Conservation (phyloP, 2,113 vertebrate genomes). For the Tragelaphus strepsiceros region DNA sequence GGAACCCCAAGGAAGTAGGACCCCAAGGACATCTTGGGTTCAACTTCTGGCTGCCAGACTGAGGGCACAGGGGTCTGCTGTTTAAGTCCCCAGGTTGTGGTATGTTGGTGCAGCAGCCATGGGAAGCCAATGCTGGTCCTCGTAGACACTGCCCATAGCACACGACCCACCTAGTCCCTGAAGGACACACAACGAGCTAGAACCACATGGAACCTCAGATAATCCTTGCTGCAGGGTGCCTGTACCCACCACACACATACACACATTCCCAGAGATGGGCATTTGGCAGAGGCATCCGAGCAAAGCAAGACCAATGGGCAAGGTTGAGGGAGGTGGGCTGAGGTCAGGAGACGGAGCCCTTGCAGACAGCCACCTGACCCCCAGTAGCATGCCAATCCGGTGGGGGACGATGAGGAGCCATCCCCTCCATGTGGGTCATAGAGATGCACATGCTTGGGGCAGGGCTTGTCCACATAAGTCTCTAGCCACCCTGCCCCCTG, state of each 20-base stretch:
- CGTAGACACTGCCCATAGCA: neutral
- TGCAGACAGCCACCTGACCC: neutral
- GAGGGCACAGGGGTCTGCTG: neutral
- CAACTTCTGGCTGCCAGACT: neutral
- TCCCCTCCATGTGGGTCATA: too few species aligned
- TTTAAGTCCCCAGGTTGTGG: neutral
- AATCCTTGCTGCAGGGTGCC: neutral
- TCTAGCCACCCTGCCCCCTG: neutral
- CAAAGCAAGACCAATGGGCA: neutral
- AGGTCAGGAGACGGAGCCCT: neutral
- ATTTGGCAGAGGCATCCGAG: too few species aligned
- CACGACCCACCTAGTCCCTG: neutral
- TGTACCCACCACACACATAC: neutral
- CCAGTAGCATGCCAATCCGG: fast-evolving
- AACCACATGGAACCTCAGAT: neutral
- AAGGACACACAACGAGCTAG: fast-evolving
- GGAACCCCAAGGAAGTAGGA: neutral
- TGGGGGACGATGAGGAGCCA: fast-evolving
- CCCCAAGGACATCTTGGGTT: neutral
- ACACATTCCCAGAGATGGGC: neutral
- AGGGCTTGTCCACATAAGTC: neutral
- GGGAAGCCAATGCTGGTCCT: neutral
- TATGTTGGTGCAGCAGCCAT: neutral
- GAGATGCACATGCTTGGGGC: too few species aligned
- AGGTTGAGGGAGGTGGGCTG: fast-evolving